phyloP scores from a whole-genome alignment of 1,140 invertebrate species.

The Anagrus nilaparvatae region DNA sequence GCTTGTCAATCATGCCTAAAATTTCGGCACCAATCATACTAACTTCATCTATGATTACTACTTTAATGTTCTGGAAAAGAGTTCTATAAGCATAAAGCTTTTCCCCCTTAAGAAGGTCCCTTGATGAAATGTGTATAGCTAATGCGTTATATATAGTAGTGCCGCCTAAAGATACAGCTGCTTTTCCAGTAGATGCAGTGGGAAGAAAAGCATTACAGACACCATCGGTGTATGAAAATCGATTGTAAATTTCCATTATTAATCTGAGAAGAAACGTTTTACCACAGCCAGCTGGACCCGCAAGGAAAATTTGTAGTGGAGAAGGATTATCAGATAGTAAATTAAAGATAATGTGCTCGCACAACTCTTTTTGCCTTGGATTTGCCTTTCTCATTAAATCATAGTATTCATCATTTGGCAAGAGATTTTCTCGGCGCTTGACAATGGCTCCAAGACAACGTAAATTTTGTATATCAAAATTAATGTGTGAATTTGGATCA shows the following conservation, averaged over 20 bases:
- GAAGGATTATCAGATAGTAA: conserved; percentile 15
- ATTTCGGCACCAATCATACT: conserved; percentile 26
- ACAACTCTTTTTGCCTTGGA: conserved; percentile 26
- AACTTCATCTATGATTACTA: conserved; percentile 33
- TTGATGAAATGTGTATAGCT: neutral
- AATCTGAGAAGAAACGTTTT: conserved; percentile 24
- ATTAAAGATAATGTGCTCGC: conserved; percentile 4
- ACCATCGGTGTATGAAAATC: conserved; percentile 10
- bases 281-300: conserved; percentile 25
- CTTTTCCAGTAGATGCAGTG: conserved; percentile 33
- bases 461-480: conserved; percentile 12
- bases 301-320: conserved; percentile 26
- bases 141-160: conserved; percentile 28
- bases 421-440: conserved; percentile 15
- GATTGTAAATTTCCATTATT: conserved; percentile 25
- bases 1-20: conserved; percentile 19
- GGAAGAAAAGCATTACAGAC: conserved; percentile 24
- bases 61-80: conserved; percentile 18
- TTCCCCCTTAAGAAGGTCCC: neutral
- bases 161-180: conserved; percentile 27
- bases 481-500: conserved; percentile 6
- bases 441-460: conserved; percentile 10
- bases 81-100: conserved; percentile 11
- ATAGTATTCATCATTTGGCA: conserved; percentile 1
- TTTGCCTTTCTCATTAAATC: conserved; percentile 16